A percentile compares a stretch with the other conserved stretches of the same genome.
Conservation (phyloP, 2,797 vertebrate genomes). For the Clarias pachynema region DNA sequence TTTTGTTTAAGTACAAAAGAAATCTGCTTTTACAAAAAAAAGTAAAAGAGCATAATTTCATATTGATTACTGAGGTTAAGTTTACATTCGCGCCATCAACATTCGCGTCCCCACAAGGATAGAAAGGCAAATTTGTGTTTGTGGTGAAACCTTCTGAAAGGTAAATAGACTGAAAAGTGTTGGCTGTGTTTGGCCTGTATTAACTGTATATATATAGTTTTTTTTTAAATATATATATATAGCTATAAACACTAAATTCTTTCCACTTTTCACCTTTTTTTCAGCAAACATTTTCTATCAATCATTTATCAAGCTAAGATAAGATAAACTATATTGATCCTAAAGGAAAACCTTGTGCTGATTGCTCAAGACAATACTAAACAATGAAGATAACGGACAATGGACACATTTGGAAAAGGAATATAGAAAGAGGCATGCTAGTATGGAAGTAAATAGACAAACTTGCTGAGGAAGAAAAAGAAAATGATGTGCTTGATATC, state of each 20-base stretch:
- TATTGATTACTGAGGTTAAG: not conserved
- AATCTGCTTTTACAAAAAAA: not conserved
- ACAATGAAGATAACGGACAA: not conserved
- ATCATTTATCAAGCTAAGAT: not conserved
- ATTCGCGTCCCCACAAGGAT: not conserved
- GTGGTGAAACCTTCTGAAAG: not conserved
- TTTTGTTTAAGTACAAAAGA: not conserved
- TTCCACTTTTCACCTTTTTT: not conserved
- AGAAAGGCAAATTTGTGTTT: not conserved
- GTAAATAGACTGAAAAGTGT: not conserved
- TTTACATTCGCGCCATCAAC: not conserved
- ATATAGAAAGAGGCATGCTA: not conserved
- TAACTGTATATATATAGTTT: not conserved
- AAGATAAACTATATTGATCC: not conserved
- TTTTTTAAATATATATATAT: not conserved
- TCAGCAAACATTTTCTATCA: not conserved
- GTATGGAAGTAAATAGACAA: no score
- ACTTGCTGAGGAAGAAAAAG: constrained; percentile 2
- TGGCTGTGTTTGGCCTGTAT: not conserved
- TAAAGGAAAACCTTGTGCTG: not conserved
- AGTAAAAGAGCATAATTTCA: not conserved
- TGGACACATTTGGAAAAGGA: not conserved
- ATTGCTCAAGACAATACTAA: not conserved
- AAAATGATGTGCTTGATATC: not conserved
- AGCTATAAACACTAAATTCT: not conserved